Conservation (phyloP, 2,113 vertebrate species). For the Lanius ludovicianus region DNA sequence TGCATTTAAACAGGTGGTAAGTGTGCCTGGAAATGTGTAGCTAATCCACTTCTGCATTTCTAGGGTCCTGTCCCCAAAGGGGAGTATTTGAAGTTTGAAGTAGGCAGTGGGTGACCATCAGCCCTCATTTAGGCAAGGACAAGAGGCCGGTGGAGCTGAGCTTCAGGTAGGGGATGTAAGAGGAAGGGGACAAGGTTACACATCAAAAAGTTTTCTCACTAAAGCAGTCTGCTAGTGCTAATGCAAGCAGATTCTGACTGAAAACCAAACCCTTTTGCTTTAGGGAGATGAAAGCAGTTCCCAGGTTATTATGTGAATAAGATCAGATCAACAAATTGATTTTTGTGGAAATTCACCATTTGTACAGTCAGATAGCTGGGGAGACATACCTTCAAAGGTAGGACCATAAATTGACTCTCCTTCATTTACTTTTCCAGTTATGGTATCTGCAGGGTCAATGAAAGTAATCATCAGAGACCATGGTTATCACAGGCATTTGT, state of each 20-base stretch:
- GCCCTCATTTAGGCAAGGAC: neutral
- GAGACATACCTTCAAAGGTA: conserved; percentile 80
- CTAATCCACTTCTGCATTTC: neutral
- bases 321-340: neutral
- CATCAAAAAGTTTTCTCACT: neutral
- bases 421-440: conserved; percentile 75
- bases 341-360: neutral
- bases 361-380: neutral
- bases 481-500: neutral
- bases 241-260: neutral
- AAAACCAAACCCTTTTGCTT: neutral
- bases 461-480: neutral
- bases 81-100: neutral
- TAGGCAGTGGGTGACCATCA: neutral
- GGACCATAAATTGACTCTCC: conserved; percentile 87
- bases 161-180: neutral
- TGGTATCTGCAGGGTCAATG: conserved; percentile 78
- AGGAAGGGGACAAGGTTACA: neutral
- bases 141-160: neutral
- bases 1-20: neutral
- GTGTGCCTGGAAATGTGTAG: neutral
- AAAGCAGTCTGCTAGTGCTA: neutral
- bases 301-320: neutral
- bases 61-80: neutral
- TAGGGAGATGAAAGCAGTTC: neutral